Percentiles rank a stretch among this genome's conserved stretches.
Evolutionary conservation across 2,113 vertebrate genomes (phyloP).

Genomic region (Clinocottus analis): DNA sequence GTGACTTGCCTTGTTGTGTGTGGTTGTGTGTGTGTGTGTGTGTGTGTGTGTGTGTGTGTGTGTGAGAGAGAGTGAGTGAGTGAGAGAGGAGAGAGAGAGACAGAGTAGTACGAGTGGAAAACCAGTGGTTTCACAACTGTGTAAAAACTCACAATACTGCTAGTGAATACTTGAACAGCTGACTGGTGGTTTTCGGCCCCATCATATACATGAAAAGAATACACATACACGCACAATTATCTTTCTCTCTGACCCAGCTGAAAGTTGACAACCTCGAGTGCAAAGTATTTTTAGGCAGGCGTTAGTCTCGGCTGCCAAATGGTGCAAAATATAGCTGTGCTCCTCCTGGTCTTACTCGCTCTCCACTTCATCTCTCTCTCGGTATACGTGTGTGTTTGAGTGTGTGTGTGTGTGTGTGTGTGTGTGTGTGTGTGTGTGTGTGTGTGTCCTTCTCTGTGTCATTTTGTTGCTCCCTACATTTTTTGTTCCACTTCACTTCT

Average conservation of each 20-base stretch:
- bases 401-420: not conserved
- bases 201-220: slow-evolving; percentile 50
- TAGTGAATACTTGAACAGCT: slow-evolving; percentile 63
- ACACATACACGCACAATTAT: slow-evolving; percentile 25
- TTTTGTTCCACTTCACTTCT: not conserved
- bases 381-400: not conserved
- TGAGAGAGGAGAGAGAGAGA: no score
- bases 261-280: slow-evolving; percentile 73
- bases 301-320: slow-evolving; percentile 74
- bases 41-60: slow-evolving; percentile 33
- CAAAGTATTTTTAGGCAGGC: slow-evolving; percentile 79
- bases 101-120: slow-evolving; percentile 30
- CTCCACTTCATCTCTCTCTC: slow-evolving; percentile 31
- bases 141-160: slow-evolving; percentile 58
- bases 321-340: slow-evolving; percentile 76
- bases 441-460: not conserved
- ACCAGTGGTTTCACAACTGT: slow-evolving; percentile 62
- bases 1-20: slow-evolving; percentile 19
- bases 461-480: slow-evolving; percentile 5
- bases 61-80: no score
- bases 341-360: slow-evolving; percentile 54
- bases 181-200: slow-evolving; percentile 55
- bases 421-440: not conserved
- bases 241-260: slow-evolving; percentile 67
- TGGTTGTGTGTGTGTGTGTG: slow-evolving; percentile 12